These are phyloP conservation scores for Stenchaetothrips biformis DNA, from an alignment of 2,888 invertebrate species.

Conservation along the genomic window DNA sequence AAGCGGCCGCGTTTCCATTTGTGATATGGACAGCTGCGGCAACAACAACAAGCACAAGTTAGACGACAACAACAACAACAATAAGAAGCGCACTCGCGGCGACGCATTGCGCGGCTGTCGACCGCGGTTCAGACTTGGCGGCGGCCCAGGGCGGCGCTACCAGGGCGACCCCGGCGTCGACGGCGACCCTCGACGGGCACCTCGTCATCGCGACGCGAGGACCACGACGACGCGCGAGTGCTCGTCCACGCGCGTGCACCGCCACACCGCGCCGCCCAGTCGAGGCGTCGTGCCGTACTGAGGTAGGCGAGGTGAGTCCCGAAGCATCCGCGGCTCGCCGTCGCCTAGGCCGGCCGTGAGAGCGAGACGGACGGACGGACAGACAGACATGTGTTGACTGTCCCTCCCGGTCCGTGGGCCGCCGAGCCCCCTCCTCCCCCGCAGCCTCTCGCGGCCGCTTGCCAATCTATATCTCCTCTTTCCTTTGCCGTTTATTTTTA, in stretches of 20 bases:
- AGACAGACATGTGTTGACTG: constrained; percentile 6
- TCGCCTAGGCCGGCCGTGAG: not conserved
- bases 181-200: not conserved
- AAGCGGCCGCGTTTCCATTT: constrained; percentile 65
- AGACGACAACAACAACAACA: no score
- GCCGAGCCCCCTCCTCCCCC: not conserved
- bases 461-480: constrained; percentile 23
- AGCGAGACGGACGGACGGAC: not conserved
- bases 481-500: constrained; percentile 23
- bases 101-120: not conserved
- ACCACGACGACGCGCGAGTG: not conserved
- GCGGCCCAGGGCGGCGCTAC: not conserved
- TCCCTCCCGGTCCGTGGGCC: not conserved
- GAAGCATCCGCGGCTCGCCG: not conserved
- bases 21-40: constrained; percentile 59
- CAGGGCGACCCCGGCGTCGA: not conserved
- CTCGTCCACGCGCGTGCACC: not conserved
- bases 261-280: not conserved
- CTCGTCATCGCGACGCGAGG: not conserved
- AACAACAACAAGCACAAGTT: not conserved
- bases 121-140: not conserved
- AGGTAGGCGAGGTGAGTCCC: not conserved
- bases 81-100: not conserved
- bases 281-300: not conserved
- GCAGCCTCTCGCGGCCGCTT: not conserved